These are phyloP conservation scores for Spodoptera frugiperda DNA, from an alignment of 1,140 invertebrate species.

Conservation along the genomic window DNA sequence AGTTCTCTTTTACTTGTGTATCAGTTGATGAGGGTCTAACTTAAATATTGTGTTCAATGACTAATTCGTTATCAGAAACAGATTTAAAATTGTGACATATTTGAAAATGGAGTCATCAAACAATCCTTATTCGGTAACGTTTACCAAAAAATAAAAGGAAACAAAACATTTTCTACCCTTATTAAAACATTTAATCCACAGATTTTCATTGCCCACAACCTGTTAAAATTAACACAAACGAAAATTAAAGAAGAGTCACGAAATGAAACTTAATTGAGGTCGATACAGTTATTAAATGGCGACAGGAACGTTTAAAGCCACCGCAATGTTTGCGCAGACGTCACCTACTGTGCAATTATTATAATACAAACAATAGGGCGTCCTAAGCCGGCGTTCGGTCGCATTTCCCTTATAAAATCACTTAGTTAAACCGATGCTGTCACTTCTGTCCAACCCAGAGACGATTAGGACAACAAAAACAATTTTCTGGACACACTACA, in stretches of 20 bases:
- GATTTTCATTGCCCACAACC: background rate
- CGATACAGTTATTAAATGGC: slow-evolving; percentile 25
- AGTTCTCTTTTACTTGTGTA: slow-evolving; percentile 6
- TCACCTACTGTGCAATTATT: slow-evolving; percentile 53
- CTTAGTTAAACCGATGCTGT: slow-evolving; percentile 66
- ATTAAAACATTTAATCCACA: background rate
- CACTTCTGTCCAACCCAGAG: slow-evolving; percentile 56
- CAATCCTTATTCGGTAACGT: too few species aligned
- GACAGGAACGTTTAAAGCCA: background rate
- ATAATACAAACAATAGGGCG: slow-evolving; percentile 62
- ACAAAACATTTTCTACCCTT: background rate
- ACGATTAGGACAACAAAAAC: slow-evolving; percentile 60
- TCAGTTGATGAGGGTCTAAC: background rate
- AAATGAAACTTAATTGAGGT: slow-evolving; percentile 7
- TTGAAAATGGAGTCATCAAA: too few species aligned
- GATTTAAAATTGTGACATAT: too few species aligned
- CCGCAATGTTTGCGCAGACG: slow-evolving; percentile 41
- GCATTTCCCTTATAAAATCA: slow-evolving; percentile 65
- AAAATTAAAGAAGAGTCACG: background rate
- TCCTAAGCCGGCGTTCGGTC: slow-evolving; percentile 55
- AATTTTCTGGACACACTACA: slow-evolving; percentile 52
- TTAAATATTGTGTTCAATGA: too few species aligned
- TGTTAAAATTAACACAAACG: slow-evolving; percentile 9
- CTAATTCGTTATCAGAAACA: too few species aligned
- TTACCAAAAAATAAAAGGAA: too few species aligned